Evolutionary conservation across 1,140 invertebrate genomes (phyloP).

Genomic region (Drosophila triauraria): DNA sequence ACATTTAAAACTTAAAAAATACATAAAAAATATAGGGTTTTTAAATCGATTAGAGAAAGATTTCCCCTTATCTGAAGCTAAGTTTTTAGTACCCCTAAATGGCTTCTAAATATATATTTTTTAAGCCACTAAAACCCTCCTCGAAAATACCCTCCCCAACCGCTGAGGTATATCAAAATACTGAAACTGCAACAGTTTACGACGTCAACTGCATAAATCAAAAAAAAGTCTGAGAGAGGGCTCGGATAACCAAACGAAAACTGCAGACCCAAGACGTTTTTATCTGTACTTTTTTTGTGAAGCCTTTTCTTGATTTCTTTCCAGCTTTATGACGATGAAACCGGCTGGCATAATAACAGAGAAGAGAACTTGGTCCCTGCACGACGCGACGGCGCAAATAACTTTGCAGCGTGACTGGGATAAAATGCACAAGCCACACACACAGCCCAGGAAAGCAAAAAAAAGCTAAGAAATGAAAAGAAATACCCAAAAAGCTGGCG

Average conservation of each 20-base stretch:
- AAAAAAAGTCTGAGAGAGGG: slow-evolving; percentile 43
- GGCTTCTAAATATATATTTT: not conserved
- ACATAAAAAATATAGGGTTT: no score
- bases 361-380: slow-evolving; percentile 61
- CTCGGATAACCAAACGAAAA: slow-evolving; percentile 53
- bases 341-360: slow-evolving; percentile 81
- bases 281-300: slow-evolving; percentile 21
- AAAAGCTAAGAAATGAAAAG: not conserved
- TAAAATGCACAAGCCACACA: slow-evolving; percentile 72
- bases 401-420: slow-evolving; percentile 80
- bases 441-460: slow-evolving; percentile 38
- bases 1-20: no score
- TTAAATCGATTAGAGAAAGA: no score
- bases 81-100: not conserved
- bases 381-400: slow-evolving; percentile 80
- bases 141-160: not conserved
- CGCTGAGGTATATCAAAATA: not conserved
- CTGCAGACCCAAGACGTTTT: slow-evolving; percentile 55
- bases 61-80: no score
- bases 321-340: slow-evolving; percentile 63
- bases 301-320: slow-evolving; percentile 15
- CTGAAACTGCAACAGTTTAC: slow-evolving; percentile 54
- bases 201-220: slow-evolving; percentile 75
- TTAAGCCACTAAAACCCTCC: not conserved
- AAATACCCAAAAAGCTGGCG: slow-evolving; percentile 52